Conservation (phyloP, 2,888 invertebrate species). For the Melanostoma scalare region DNA sequence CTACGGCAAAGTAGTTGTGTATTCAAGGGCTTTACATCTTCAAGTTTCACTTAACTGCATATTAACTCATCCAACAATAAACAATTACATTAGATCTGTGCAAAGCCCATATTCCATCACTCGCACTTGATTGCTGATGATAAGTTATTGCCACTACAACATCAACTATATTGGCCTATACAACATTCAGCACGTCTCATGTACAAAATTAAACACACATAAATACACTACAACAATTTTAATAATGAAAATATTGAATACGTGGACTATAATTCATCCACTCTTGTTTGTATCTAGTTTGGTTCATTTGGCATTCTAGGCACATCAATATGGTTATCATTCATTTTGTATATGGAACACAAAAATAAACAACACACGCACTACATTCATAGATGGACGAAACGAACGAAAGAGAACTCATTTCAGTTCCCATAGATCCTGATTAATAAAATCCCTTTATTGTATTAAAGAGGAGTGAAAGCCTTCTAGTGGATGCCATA, state of each 20-base stretch:
- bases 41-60: slow-evolving; percentile 42
- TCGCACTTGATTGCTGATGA: slow-evolving; percentile 55
- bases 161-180: background rate
- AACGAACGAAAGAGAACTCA: slow-evolving; percentile 2
- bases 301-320: slow-evolving; percentile 47
- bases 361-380: slow-evolving; percentile 32
- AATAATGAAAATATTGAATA: slow-evolving; percentile 72
- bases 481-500: slow-evolving; percentile 56
- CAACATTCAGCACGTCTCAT: background rate
- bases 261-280: slow-evolving; percentile 64
- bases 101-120: slow-evolving; percentile 50
- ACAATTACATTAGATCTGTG: slow-evolving; percentile 40
- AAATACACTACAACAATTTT: slow-evolving; percentile 62
- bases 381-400: background rate
- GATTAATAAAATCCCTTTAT: slow-evolving; percentile 71
- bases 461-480: slow-evolving; percentile 60
- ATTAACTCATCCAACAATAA: slow-evolving; percentile 50
- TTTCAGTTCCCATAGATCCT: slow-evolving; percentile 30
- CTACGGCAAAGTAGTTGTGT: slow-evolving; percentile 20
- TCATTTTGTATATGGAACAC: slow-evolving; percentile 53
- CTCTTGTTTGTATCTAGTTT: slow-evolving; percentile 25
- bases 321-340: slow-evolving; percentile 60
- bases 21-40: slow-evolving; percentile 41
- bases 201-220: slow-evolving; percentile 21
- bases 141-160: slow-evolving; percentile 52